Base-by-base conservation (phyloP, 2,113 vertebrate genomes). In the Verasper variegatus region DNA sequence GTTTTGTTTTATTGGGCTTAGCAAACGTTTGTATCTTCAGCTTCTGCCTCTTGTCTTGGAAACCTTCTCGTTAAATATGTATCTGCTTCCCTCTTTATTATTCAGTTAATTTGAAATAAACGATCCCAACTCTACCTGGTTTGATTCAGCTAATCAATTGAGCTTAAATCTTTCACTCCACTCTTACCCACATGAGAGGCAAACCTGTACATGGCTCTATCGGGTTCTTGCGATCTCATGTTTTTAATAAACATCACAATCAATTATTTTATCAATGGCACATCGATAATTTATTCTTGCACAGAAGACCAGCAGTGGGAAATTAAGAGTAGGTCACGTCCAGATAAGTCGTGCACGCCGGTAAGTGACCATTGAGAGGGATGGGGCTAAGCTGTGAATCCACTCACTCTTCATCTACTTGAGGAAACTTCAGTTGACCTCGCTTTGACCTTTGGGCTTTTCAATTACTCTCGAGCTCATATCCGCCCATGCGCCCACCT, bases 381-480 rank as follows among this genome's bases (percentile, higher is more conserved):
- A 35, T 35, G 35, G 35, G 35, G 35, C 35, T n/a, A 37, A 69
- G 55, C 20, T 74, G 21, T 60, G 9, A 80, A 81, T 70, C 45
- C 55, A 37, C 59, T 70, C 23, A 47, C 13, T 71, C 49, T 51
- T 80, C 74, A 87, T 86, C 80, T 51, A 60, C 61, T 49, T 78
- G 52, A 37, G 54, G 64, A 83, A 67, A 75, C 65, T 76, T 71
- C 8, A 40, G 61, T 37, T 77, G 67, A 80, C 59, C 58, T 45
- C 20, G 68, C 17, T 75, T 31, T 81, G 71, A 82, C 76, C 67
- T 84, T 68, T 5, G 31, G 45, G 20, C 67, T 77, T 64, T 67
- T 60, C 70, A 86, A 73, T 87, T 85, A 88, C 74, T 71, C 74
- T 56, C 71, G 37, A 59, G 20, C 40, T 81, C 40, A n/a, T 49